Evolutionary conservation across 92 coral and sea anemone species (phyloP), one percentile per base, ranked within the genome.

Genomic region (Heliopora coerulea): DNA sequence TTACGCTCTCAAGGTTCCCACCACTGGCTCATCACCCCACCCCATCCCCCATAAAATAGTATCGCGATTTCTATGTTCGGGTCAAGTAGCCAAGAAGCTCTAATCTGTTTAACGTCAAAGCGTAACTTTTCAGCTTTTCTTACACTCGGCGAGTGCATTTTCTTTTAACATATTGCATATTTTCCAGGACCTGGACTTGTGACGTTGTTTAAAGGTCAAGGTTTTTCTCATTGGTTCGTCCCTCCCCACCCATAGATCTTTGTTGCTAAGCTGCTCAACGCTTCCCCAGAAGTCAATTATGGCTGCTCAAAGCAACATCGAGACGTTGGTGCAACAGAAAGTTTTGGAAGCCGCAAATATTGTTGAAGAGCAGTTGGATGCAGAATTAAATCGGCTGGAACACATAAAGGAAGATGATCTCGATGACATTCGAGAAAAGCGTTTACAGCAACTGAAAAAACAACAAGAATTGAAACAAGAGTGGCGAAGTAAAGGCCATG

Each of bases 401-500:
- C 81, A 88, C 64, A 85, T 95, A 89, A 90, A 91, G 21, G 62
- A 81, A 15, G 99, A 95, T 42, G 99, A 95, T 58, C 54, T 95
- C 65, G 99, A 95, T 48, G 89, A 83, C 11, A 87, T 95, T 62
- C 93, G 99, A 63, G 99, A 95, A 59, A 90, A 83, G 83, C 86
- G 99, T 60, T 79, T 91, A 31, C 88, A 84, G 32, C 96, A 90
- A 83, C 87, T 95, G 68, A 95, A 95, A 68, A 88, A 90, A 73
- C 89, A 87, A 56, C 89, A 87, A 42, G 85, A 83, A 56, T 79
- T 83, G 73, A 95, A 95, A 70, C 88, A 87, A 75, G 97, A 95
- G 69, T 88, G 93, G 91, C 91, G 91, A 27, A 88, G 81, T 21
- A 88, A 90, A 54, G 99, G 99, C 15, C 99, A 95, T 68, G 99